A percentile compares a stretch with the other conserved stretches of the same genome.
Conservation (phyloP, 1,140 invertebrate genomes). For the Idris sp. region DNA sequence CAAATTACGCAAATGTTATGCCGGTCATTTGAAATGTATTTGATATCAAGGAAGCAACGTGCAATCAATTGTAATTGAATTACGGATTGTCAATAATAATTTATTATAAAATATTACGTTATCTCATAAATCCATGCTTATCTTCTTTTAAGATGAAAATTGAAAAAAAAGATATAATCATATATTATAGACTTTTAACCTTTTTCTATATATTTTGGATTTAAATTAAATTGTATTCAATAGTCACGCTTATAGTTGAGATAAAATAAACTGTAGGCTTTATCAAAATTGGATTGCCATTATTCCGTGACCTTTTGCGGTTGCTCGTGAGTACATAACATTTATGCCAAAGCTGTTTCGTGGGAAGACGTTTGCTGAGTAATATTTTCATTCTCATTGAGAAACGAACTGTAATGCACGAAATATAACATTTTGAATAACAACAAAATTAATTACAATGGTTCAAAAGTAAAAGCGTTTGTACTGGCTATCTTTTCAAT, state of each 20-base stretch:
- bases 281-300: conserved; percentile 48
- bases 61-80: conserved; percentile 45
- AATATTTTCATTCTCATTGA: conserved; percentile 60
- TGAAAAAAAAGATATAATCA: no score
- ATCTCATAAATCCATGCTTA: conserved; percentile 24
- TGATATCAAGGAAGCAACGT: conserved; percentile 36
- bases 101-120: conserved; percentile 33
- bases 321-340: conserved; percentile 59
- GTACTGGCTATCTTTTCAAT: no score
- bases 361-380: conserved; percentile 58
- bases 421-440: conserved; percentile 45
- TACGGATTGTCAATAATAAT: conserved; percentile 37
- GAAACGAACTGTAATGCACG: conserved; percentile 34
- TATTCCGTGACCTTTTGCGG: conserved; percentile 60
- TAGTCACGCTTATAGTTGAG: no score
- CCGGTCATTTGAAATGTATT: conserved; percentile 31
- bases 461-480: conserved; percentile 35
- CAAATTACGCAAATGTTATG: conserved; percentile 38
- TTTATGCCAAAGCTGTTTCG: conserved; percentile 50
- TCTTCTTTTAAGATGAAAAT: no score
- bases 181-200: no score
- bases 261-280: conserved; percentile 8
- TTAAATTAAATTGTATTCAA: no score
- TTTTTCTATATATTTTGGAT: no score
- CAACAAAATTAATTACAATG: conserved; percentile 38